phyloP scores from a whole-genome alignment of 2,888 invertebrate genomes.

The Hirtodrosophila alboralis region DNA sequence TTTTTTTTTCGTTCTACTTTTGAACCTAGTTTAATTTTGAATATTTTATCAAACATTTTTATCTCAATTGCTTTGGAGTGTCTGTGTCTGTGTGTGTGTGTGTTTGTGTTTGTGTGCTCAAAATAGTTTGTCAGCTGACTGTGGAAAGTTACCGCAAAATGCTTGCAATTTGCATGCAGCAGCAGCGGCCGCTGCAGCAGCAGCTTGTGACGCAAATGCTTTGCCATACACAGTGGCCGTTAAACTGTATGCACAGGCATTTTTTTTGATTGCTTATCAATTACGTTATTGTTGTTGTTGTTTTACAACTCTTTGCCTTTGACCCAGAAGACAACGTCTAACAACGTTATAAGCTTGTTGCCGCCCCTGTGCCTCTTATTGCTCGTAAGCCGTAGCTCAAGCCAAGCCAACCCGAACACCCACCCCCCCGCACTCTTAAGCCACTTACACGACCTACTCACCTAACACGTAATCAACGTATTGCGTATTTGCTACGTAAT shows the following conservation, averaged over 20 bases:
- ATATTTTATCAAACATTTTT: no score
- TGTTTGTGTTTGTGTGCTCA: conserved; percentile 11
- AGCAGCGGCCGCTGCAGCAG: conserved; percentile 16
- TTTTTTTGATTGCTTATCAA: conserved; percentile 59
- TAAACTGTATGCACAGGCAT: not conserved
- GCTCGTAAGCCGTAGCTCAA: no score
- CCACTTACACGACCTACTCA: conserved; percentile 67
- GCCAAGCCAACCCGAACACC: no score
- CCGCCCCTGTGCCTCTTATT: no score
- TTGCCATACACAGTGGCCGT: conserved; percentile 39
- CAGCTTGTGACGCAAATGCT: conserved; percentile 11
- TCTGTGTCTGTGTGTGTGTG: no score
- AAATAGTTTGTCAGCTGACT: conserved; percentile 54
- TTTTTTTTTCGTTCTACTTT: no score
- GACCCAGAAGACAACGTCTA: conserved; percentile 53
- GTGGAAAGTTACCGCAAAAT: conserved; percentile 18
- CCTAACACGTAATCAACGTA: conserved; percentile 62
- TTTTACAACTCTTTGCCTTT: conserved; percentile 42
- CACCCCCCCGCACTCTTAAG: not conserved
- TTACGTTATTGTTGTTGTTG: conserved; percentile 15
- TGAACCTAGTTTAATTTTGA: no score
- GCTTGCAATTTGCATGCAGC: conserved; percentile 65
- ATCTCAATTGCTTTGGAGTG: conserved; percentile 8
- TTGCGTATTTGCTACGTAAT: conserved; percentile 66
- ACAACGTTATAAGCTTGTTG: conserved; percentile 31